Percentiles rank a stretch among this genome's conserved stretches.
Evolutionary conservation across 2,888 invertebrate species (phyloP).

Genomic region (Nebria brevicollis): DNA sequence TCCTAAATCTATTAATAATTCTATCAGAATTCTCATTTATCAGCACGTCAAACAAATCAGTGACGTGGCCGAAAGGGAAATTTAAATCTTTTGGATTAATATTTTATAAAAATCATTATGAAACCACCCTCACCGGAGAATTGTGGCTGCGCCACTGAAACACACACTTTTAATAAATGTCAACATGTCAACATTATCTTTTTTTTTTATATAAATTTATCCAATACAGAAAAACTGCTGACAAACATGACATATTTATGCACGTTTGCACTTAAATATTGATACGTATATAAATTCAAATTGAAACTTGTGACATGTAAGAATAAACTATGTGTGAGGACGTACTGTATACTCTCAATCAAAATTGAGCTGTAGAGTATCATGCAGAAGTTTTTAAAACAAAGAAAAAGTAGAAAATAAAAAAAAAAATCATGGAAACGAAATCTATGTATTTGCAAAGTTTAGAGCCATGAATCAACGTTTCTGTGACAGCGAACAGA

Average conservation of each 20-base stretch:
- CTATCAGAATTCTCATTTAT: background rate
- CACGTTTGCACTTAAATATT: background rate
- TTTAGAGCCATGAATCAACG: background rate
- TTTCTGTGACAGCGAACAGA: background rate
- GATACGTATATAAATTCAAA: background rate
- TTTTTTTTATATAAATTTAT: background rate
- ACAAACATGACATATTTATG: background rate
- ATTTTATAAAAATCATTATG: too few relatives aligned
- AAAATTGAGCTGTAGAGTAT: background rate
- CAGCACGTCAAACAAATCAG: background rate
- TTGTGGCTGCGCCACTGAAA: background rate
- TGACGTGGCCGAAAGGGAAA: too few relatives aligned
- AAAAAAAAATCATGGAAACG: background rate
- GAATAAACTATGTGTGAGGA: too few relatives aligned
- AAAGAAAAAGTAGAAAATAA: background rate
- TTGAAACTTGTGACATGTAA: background rate
- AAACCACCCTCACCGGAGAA: too few relatives aligned
- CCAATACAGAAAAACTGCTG: background rate
- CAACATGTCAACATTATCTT: background rate
- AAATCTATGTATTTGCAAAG: conserved; percentile 1
- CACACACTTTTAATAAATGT: background rate
- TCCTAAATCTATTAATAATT: background rate
- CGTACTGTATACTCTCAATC: background rate
- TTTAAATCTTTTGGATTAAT: too few relatives aligned
- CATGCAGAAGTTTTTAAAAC: background rate